Percentiles rank a stretch among this genome's conserved stretches.
phyloP scores from a whole-genome alignment of 2,797 vertebrate genomes.

The Octomys mimax region DNA sequence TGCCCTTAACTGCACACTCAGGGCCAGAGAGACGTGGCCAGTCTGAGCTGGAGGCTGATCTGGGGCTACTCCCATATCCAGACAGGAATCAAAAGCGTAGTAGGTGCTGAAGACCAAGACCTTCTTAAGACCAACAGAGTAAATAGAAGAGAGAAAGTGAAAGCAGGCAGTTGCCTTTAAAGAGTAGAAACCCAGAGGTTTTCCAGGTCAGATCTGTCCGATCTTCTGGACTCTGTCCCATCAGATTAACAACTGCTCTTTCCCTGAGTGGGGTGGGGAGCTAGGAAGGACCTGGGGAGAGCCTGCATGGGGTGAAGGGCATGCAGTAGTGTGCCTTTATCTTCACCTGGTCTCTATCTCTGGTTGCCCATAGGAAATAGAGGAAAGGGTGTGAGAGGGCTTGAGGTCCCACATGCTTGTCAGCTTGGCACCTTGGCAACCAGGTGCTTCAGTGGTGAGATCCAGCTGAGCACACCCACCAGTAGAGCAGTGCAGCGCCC shows the following conservation, averaged over 20 bases:
- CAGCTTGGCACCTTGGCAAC: background rate
- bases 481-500: background rate
- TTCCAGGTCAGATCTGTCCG: background rate
- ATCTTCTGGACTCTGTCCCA: conserved; percentile 24
- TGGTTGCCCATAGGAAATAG: background rate
- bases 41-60: background rate
- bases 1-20: background rate
- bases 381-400: no score
- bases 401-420: background rate
- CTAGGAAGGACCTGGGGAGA: background rate
- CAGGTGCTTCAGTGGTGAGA: background rate
- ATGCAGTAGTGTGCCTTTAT: background rate
- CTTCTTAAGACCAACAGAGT: background rate
- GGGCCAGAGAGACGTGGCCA: background rate
- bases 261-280: background rate
- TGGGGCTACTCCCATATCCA: background rate
- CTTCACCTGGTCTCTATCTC: background rate
- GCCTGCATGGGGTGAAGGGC: background rate
- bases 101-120: background rate
- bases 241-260: background rate
- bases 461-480: background rate
- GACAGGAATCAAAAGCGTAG: background rate
- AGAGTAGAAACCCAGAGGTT: background rate
- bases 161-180: background rate
- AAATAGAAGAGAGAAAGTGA: conserved; percentile 46